Evolutionary conservation across 2,113 vertebrate species (phyloP), one percentile per base, ranked within the genome.

Genomic region (Rhynchopsitta pachyrhyncha): DNA sequence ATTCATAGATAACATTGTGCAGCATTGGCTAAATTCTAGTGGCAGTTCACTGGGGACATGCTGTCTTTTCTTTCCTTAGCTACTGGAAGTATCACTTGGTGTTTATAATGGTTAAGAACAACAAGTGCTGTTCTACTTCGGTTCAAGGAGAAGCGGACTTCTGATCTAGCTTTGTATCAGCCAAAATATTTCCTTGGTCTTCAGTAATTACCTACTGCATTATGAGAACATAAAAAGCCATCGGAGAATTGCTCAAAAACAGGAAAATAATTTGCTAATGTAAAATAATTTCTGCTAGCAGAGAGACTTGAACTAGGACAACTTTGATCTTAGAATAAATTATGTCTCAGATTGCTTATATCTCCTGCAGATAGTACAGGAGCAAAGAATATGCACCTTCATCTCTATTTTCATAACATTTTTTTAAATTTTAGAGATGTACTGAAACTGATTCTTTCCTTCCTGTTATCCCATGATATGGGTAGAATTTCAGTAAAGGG

Each of bases 311-410:
- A 96, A 93, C 50, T 94, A 90, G 93, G 92, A 83, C 93, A 87
- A 80, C 95, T 96, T 97, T 97, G 93, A 95, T 96, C 94, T 93
- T 73, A 23, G 83, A 95, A 95, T 96, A 93, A 85, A 95, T 97
- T 93, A 84, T 15, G 17, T 29, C 59, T 93, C 55, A 79, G 68
- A 79, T 91, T 94, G 87, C 75, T 95, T 95, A 87, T 69, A 93
- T 93, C 52, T 95, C 55, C 52, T 71, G 59, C 66, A 92, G 91
- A 86, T 88, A 85, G 49, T 49, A 81, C 0, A 20, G 49, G 52
- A 91, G 37, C 29, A 67, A 90, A 93, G 60, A 69, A 67, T 52
- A 55, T 49, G 22, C 27, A 76, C 52, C 86, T 91, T 94, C 55
- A 75, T 90, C 77, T 93, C 70, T 80, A 10, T 75, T 81, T 95